Conservation (phyloP, 2,797 vertebrate species). For the Semaprochilodus insignis region DNA sequence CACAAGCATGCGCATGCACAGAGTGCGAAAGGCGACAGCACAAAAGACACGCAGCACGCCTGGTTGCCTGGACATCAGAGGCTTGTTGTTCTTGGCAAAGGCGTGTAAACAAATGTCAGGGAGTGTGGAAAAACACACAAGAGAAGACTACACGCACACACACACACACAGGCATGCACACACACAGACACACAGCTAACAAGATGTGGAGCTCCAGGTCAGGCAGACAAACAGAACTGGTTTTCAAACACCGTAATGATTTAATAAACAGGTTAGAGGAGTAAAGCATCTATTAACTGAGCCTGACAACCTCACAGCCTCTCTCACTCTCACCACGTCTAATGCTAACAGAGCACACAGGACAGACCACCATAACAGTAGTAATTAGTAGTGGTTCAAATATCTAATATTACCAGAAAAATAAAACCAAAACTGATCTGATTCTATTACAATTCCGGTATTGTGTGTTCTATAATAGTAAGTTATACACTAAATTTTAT, state of each 20-base stretch:
- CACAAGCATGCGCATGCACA: not conserved
- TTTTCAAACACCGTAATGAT: conserved; percentile 69
- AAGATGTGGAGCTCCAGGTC: conserved; percentile 49
- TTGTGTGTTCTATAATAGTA: too few relatives aligned
- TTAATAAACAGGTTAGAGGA: conserved; percentile 58
- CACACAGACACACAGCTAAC: conserved; percentile 29
- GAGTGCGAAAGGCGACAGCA: conserved; percentile 26
- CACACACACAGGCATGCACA: conserved; percentile 10
- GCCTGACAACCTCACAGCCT: conserved; percentile 16
- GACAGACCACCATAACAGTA: not conserved
- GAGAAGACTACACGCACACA: conserved; percentile 1
- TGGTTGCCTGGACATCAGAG: conserved; percentile 62
- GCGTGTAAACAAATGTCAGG: conserved; percentile 59
- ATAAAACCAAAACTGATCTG: too few relatives aligned
- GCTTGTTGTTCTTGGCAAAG: conserved; percentile 63
- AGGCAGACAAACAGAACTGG: conserved; percentile 59
- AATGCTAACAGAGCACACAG: not conserved
- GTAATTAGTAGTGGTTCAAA: too few relatives aligned
- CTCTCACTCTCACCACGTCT: not conserved
- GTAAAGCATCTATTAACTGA: conserved; percentile 21
- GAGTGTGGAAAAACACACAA: conserved; percentile 55
- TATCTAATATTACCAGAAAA: too few relatives aligned
- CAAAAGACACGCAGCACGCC: conserved; percentile 34
- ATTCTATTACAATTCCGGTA: too few relatives aligned
- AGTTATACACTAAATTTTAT: too few relatives aligned